Base-by-base conservation (phyloP, 2,888 invertebrate species). In the Thymelicus acteon region DNA sequence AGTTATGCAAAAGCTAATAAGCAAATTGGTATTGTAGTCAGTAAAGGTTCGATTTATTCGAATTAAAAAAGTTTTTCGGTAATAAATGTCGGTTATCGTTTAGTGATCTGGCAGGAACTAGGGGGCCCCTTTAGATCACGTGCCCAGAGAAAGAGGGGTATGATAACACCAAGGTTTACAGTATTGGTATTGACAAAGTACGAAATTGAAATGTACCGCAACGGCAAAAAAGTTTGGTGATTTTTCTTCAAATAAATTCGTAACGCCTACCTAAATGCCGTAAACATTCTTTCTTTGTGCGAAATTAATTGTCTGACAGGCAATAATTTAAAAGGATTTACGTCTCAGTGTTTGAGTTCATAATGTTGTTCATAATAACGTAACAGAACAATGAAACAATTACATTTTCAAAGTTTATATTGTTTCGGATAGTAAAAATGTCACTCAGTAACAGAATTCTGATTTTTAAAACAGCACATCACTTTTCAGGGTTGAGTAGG, bases 261-360 rank as follows among this genome's bases (percentile, higher is more conserved):
- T 37, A 62, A 68, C 54, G 61, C 61, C 54, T 62, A 61, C 68
- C 7, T 62, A 7, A 52, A 67, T 62, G 37, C 54, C 54, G 39
- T 44, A 68, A 31, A 24, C 52, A 68, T 68, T 68, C 68, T 62
- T 68, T 61, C 12, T 12, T 44, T 47, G 61, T 62, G 44, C 62
- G 44, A 68, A 68, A 62, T 68, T 54, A 31, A 47, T 62, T 44
- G 47, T 37, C 15, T 44, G 44, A 62, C 40, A 39, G n/a, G 19
- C 54, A 52, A 61, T 44, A 31, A 24, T 44, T 40, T 31, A 40
- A 57, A 58, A n/a, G 39, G 39, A 58, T 54, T 54, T 61, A 68
- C 13, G 12, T 39, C 44, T 37, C 31, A 57, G 49, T 48, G 24
- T 58, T 66, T 19, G 24, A 58, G 47, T 62, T 47, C 49, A 61